A percentile compares a stretch with the other conserved stretches of the same genome.
These are phyloP conservation scores for Listronotus bonariensis DNA, from an alignment of 1,140 invertebrate species.

Conservation along the genomic window DNA sequence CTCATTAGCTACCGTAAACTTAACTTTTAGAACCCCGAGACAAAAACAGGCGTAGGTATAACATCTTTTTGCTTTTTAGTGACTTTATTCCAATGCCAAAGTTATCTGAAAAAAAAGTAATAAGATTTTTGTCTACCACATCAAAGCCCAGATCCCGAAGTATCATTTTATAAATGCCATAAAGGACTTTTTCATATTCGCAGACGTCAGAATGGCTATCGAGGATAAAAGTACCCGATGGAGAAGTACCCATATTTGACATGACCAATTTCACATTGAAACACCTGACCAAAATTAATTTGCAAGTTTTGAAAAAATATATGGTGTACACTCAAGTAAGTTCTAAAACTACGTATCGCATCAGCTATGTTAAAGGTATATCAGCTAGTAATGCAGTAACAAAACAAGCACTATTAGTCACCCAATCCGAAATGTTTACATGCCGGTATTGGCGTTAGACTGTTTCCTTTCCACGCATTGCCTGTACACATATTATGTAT, in stretches of 20 bases:
- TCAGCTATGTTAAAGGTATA: no score
- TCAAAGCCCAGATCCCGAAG: conserved; percentile 65
- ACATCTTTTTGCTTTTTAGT: conserved; percentile 54
- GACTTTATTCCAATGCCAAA: conserved; percentile 65
- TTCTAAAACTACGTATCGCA: no score
- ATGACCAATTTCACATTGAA: conserved; percentile 65
- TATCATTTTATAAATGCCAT: conserved; percentile 70
- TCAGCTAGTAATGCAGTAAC: no score
- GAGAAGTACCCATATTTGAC: conserved; percentile 73
- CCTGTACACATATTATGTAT: no score
- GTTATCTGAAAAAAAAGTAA: conserved; percentile 43
- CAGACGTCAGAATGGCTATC: conserved; percentile 65
- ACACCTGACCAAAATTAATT: conserved; percentile 65
- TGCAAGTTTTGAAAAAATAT: conserved; percentile 67
- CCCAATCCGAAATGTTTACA: no score
- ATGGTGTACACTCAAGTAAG: conserved; percentile 68
- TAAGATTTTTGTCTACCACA: conserved; percentile 61
- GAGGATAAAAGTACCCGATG: conserved; percentile 62
- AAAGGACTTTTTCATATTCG: conserved; percentile 71
- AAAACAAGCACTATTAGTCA: no score
- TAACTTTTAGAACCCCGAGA: no score
- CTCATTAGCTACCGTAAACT: no score
- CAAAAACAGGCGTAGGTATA: no score
- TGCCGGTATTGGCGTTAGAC: no score
- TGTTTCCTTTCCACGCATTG: no score